A percentile compares a stretch with the other conserved stretches of the same genome.
phyloP scores from a whole-genome alignment of 2,797 vertebrate species.

The Phalloptychus januarius region DNA sequence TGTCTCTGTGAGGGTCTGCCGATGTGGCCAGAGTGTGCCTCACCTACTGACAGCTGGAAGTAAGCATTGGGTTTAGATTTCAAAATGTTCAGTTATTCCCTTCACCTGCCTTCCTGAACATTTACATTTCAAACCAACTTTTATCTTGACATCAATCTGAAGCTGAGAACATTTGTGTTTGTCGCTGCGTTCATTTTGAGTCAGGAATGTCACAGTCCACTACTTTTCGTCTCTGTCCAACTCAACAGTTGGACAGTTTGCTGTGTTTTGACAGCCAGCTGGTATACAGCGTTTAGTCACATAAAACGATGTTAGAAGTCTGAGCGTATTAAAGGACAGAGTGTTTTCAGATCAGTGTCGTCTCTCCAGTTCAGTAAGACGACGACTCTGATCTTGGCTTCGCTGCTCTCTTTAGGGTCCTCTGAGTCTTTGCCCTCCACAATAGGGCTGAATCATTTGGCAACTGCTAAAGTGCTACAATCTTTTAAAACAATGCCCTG shows the following conservation, averaged over 20 bases:
- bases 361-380: slow-evolving; percentile 39
- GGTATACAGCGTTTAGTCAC: slow-evolving; percentile 37
- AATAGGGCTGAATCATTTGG: slow-evolving; percentile 78
- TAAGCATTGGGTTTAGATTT: not conserved
- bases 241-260: slow-evolving; percentile 21
- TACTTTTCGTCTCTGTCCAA: slow-evolving; percentile 23
- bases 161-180: slow-evolving; percentile 30
- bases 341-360: slow-evolving; percentile 59
- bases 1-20: not conserved
- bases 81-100: not conserved
- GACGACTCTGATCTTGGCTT: slow-evolving; percentile 53
- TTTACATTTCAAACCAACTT: not conserved
- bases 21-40: not conserved
- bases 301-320: slow-evolving; percentile 24
- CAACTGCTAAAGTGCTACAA: slow-evolving; percentile 69
- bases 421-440: slow-evolving; percentile 45
- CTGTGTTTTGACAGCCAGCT: slow-evolving; percentile 37
- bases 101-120: not conserved
- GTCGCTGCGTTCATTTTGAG: slow-evolving; percentile 8
- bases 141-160: not conserved
- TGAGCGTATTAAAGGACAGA: slow-evolving; percentile 34
- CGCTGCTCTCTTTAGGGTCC: slow-evolving; percentile 42
- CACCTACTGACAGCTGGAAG: not conserved
- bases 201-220: slow-evolving; percentile 4
- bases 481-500: slow-evolving; percentile 76